Percentiles rank a stretch among this genome's conserved stretches.
These are phyloP conservation scores for Latrodectus hesperus DNA, from an alignment of 2,888 invertebrate genomes.

Conservation along the genomic window DNA sequence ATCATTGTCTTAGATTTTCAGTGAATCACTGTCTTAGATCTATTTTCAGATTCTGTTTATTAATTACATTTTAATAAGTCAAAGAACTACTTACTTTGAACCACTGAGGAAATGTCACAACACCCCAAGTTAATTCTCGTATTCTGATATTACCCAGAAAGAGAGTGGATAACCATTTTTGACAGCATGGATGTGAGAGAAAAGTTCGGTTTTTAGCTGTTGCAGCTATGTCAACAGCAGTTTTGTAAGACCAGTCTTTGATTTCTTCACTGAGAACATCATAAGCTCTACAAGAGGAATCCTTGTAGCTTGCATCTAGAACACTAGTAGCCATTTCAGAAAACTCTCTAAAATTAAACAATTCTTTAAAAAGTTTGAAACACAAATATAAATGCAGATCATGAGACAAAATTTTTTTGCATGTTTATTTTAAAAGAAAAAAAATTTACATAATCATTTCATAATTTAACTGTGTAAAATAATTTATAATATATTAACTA, in stretches of 20 bases:
- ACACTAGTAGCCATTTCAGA: constrained; percentile 73
- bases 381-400: background rate
- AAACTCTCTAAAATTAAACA: constrained; percentile 72
- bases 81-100: constrained; percentile 72
- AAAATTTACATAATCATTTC: too few species aligned
- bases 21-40: too few species aligned
- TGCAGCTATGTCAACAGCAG: constrained; percentile 71
- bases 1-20: too few species aligned
- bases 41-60: too few species aligned
- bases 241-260: constrained; percentile 70
- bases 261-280: constrained; percentile 71
- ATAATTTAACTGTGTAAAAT: too few species aligned
- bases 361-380: background rate
- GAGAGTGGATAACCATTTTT: constrained; percentile 74
- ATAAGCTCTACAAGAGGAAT: constrained; percentile 70
- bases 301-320: constrained; percentile 70
- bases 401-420: too few species aligned
- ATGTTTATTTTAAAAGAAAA: too few species aligned
- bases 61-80: background rate
- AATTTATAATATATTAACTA: too few species aligned
- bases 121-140: constrained; percentile 73
- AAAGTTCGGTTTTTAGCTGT: constrained; percentile 72
- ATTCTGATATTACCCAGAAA: constrained; percentile 74
- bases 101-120: constrained; percentile 73
- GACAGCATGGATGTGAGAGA: constrained; percentile 75